Evolutionary conservation across 2,888 invertebrate species (phyloP).

Genomic region (Autographa gamma): DNA sequence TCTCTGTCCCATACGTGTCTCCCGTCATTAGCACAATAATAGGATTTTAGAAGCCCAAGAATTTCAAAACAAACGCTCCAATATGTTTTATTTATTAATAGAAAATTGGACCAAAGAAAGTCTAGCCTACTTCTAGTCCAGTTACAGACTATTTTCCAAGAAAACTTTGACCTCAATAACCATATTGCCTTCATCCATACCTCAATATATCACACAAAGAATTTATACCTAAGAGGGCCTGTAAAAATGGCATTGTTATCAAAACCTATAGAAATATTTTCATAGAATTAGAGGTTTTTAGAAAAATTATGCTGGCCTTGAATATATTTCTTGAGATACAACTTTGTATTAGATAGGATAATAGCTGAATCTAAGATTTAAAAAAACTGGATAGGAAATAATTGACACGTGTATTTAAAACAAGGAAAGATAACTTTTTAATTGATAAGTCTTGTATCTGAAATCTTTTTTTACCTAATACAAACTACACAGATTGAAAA

Average conservation of each 20-base stretch:
- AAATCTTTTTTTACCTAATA: too few species aligned
- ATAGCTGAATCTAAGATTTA: conserved; percentile 30
- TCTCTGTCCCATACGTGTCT: too few species aligned
- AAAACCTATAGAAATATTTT: conserved; percentile 32
- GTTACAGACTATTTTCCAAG: neutral
- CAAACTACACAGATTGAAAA: too few species aligned
- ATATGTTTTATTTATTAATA: too few species aligned
- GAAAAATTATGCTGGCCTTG: conserved; percentile 37
- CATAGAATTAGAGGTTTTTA: conserved; percentile 38
- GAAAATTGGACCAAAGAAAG: neutral
- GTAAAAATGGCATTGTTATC: conserved; percentile 35
- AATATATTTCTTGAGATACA: conserved; percentile 43
- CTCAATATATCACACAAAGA: conserved; percentile 5
- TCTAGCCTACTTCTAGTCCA: neutral
- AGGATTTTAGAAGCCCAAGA: too few species aligned
- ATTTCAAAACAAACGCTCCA: too few species aligned
- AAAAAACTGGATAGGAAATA: conserved; percentile 9
- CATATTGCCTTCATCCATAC: conserved; percentile 7
- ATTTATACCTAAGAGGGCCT: conserved; percentile 13
- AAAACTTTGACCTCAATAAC: neutral
- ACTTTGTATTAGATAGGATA: conserved; percentile 27
- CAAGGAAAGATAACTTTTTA: neutral
- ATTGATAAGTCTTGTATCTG: neutral
- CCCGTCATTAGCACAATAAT: too few species aligned
- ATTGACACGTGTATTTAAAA: neutral